Percentiles rank a stretch among this genome's conserved stretches.
These are phyloP conservation scores for Paragorgia papillata DNA, from an alignment of 92 coral and sea anemone genomes.

Conservation along the genomic window DNA sequence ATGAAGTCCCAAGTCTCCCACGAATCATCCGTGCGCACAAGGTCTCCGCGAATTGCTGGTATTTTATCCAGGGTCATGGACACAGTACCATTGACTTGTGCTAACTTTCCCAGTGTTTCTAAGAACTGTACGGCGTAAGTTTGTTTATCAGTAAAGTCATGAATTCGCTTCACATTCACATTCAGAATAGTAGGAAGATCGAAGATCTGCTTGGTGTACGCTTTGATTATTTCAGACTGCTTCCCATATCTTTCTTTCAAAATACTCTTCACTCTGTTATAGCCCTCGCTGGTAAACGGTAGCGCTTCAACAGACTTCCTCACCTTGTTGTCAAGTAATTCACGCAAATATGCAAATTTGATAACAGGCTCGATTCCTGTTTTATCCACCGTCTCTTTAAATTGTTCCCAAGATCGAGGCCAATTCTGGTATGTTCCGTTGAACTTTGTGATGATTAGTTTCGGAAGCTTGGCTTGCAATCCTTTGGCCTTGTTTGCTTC, in stretches of 20 bases:
- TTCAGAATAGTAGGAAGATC: neutral
- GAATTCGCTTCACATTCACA: neutral
- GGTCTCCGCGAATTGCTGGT: slow-evolving; percentile 28
- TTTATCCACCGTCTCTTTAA: slow-evolving; percentile 17
- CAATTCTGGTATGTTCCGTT: slow-evolving; percentile 22
- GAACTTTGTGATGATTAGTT: neutral
- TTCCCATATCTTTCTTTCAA: neutral
- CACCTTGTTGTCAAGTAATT: neutral
- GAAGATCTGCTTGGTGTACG: neutral
- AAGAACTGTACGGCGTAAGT: neutral
- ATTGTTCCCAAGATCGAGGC: slow-evolving; percentile 22
- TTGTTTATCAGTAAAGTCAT: neutral
- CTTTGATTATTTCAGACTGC: neutral
- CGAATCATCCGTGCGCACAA: slow-evolving; percentile 27
- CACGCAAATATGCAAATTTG: slow-evolving; percentile 12
- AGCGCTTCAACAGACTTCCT: neutral
- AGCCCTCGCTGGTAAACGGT: neutral
- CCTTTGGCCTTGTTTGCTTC: neutral
- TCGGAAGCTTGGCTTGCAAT: neutral
- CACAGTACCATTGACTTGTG: neutral
- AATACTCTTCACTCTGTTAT: too few relatives aligned
- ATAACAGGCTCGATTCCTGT: neutral
- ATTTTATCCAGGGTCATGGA: slow-evolving; percentile 39
- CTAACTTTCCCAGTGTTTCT: neutral
- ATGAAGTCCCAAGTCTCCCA: slow-evolving; percentile 37